Evolutionary conservation across 92 coral and sea anemone genomes (phyloP), one percentile per base, ranked within the genome.

Genomic region (Phenganax subtilis): DNA sequence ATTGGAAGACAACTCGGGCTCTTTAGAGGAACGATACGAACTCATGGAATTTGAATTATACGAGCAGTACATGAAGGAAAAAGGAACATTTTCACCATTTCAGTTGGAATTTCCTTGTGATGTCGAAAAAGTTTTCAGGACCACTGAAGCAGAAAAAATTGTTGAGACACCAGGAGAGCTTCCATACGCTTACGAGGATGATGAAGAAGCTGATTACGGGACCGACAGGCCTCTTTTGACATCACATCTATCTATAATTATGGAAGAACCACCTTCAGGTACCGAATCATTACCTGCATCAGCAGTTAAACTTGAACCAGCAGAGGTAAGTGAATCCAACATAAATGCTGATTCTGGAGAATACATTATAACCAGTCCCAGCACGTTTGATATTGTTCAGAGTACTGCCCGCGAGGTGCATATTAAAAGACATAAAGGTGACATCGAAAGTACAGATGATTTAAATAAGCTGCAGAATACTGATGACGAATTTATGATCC

Each of bases 21-120:
- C 83, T 6, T 52, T 79, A 51, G 83, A 79, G 83, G 83, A 79
- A 79, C 69, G 83, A 52, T 79, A 79, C 29, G 83, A 79, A 79
- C 74, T 79, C 8, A 79, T 79, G 83, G 83, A 79, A 51, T 79
- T 79, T 54, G 83, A 79, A 54, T 69, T 79, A 11, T 79, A 63
- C 31, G 83, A 79, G 30, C 83, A 79, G 55, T 79, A 79, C 74
- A 79, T 79, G 83, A 79, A 79, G 20, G 83, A 79, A 17, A 79
- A 79, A 54, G 83, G 83, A 29, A 62, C 83, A 7, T 79, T 79
- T 64, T 79, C 83, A 53, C 83, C 83, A 3, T 37, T 63, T 51
- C 83, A 79, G 14, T 29, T 63, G 12, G 83, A 79, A 47, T 79
- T 79, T 47, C 83, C 83, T 65, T 79, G 83, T 64, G 74, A 79